Evolutionary conservation across 2,888 invertebrate genomes (phyloP), one percentile per base, ranked within the genome.

Genomic region (Rutpela maculata): DNA sequence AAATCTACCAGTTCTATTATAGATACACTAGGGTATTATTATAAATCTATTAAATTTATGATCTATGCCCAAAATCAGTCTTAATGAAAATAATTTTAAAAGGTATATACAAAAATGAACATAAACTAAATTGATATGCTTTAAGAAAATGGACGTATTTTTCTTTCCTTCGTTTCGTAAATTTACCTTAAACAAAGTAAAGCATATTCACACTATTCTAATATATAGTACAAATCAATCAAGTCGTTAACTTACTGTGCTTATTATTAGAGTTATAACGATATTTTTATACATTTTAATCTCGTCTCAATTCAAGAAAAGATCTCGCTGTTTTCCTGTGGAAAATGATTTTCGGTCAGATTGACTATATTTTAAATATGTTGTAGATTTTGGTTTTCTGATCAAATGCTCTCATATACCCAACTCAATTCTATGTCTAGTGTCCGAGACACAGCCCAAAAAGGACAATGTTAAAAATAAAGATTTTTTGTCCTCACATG

Each of bases 61-160:
- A 43, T 70, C 35, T 50, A 76, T 76, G 76, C 76, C 76, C 76
- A 72, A 75, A 81, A 81, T 81, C 81, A 81, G 82, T 82, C 80
- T 82, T 82, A 79, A 79, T 68, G 63, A 69, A 80, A 77, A 75
- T 59, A 65, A 76, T 75, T 69, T 63, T 38, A 2, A 50, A 22
- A 35, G 17, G 35, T 75, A 75, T 75, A 31, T 75, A 75, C 75
- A 75, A 38, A 59, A 59, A 68, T 26, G 26, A 65, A 66, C 22
- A n/a, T n/a, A 68, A 67, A 74, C 17, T 19, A 67, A 69, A 73
- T 60, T 81, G 81, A 80, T 81, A 81, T 81, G 81, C 78, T 74
- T 75, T 71, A 75, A 72, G 73, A 77, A 74, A 78, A 73, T 81
- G 81, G 81, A 81, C 81, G 81, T 81, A 70, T 78, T 78, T 77